phyloP scores from a whole-genome alignment of 2,888 invertebrate genomes.

The Trissolcus brochymenae region DNA sequence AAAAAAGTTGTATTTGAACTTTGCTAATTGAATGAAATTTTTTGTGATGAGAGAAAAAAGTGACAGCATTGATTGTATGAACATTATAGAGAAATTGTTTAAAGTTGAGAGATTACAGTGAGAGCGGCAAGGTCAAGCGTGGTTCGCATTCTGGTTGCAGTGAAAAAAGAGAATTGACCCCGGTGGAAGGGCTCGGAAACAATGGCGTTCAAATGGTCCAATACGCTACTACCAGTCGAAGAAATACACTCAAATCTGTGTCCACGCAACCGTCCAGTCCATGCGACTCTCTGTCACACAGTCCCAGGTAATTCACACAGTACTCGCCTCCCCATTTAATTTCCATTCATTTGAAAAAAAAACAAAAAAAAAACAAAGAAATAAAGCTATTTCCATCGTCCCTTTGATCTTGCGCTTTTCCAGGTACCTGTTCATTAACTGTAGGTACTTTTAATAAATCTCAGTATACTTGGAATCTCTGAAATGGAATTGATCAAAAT shows the following conservation, averaged over 20 bases:
- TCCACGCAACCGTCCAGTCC: slow-evolving; percentile 77
- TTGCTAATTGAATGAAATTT: too few species aligned
- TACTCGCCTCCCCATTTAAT: not conserved
- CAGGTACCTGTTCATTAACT: not conserved
- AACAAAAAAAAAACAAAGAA: too few species aligned
- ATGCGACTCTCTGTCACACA: slow-evolving; percentile 67
- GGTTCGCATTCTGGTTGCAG: slow-evolving; percentile 58
- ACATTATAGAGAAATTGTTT: too few species aligned
- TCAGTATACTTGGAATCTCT: too few species aligned
- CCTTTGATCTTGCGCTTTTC: too few species aligned
- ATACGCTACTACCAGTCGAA: slow-evolving; percentile 80
- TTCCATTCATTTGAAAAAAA: not conserved
- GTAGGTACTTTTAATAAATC: too few species aligned
- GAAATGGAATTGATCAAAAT: too few species aligned
- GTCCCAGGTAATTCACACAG: slow-evolving; percentile 67
- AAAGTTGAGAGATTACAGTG: too few species aligned
- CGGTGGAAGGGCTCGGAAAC: slow-evolving; percentile 71
- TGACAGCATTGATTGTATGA: not conserved
- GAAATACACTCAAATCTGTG: slow-evolving; percentile 79
- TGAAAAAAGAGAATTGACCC: slow-evolving; percentile 74
- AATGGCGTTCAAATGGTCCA: slow-evolving; percentile 81
- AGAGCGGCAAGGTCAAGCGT: slow-evolving; percentile 37
- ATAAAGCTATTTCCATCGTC: not conserved
- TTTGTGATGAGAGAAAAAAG: not conserved
- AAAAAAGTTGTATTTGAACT: too few species aligned